Conservation (phyloP, 23 tunicate species). For the Diplosoma virens region DNA sequence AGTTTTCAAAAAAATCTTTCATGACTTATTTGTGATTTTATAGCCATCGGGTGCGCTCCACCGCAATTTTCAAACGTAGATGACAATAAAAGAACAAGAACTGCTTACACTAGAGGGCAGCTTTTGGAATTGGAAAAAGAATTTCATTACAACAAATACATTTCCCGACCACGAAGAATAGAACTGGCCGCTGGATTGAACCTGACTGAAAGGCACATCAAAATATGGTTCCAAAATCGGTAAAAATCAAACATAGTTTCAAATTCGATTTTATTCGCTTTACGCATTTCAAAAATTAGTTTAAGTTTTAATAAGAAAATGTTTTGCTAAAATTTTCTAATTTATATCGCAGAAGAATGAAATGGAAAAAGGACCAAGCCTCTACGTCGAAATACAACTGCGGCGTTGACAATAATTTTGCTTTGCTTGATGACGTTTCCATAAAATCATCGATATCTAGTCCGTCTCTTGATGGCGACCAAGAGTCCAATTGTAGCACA, state of each 20-base stretch:
- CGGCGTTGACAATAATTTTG: background rate
- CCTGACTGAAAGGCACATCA: constrained; percentile 89
- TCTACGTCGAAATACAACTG: constrained; percentile 2
- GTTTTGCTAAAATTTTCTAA: too few species aligned
- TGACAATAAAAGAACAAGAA: constrained; percentile 88
- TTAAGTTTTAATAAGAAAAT: too few species aligned
- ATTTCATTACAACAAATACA: constrained; percentile 88
- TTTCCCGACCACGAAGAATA: constrained; percentile 89
- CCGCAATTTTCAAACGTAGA: constrained; percentile 80
- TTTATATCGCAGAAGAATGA: constrained; percentile 93
- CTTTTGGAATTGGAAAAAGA: constrained; percentile 91
- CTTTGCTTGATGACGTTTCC: background rate
- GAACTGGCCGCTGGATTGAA: constrained; percentile 89
- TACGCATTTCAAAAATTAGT: too few species aligned
- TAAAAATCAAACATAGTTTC: background rate
- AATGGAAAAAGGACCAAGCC: constrained; percentile 87
- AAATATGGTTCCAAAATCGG: constrained; percentile 99
- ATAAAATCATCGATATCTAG: background rate
- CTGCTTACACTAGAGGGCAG: constrained; percentile 92
- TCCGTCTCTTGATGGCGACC: background rate
- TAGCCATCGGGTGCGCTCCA: constrained; percentile 85
- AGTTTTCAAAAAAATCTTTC: too few species aligned
- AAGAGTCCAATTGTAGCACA: background rate
- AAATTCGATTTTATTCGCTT: too few species aligned
- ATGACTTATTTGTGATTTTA: too few species aligned